Percentiles rank a stretch among this genome's conserved stretches.
Evolutionary conservation across 2,888 invertebrate species (phyloP).

Genomic region (Mesorhabditis belari): DNA sequence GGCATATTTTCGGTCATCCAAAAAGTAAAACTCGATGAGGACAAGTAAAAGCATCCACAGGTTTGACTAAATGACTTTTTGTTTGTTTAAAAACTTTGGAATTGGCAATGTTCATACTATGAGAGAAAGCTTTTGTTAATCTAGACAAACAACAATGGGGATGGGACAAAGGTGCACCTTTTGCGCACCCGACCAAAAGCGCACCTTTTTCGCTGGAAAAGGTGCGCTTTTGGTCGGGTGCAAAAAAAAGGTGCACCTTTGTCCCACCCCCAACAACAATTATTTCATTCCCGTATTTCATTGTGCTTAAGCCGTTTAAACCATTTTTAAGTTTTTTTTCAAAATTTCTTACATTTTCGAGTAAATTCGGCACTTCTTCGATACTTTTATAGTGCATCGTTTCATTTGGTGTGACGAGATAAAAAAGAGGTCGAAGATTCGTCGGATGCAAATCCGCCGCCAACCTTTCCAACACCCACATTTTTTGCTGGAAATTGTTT

Average conservation of each 20-base stretch:
- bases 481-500: background rate
- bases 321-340: too few species aligned
- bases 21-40: constrained; percentile 16
- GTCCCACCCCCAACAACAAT: too few species aligned
- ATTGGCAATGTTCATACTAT: constrained; percentile 26
- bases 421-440: constrained; percentile 30
- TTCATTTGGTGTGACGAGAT: constrained; percentile 39
- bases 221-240: too few species aligned
- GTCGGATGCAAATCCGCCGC: constrained; percentile 8
- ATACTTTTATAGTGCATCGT: constrained; percentile 10
- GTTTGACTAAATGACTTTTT: constrained; percentile 12
- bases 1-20: constrained; percentile 12
- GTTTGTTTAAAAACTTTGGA: background rate
- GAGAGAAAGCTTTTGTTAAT: too few species aligned
- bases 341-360: constrained; percentile 10
- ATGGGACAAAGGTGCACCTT: background rate
- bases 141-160: too few species aligned
- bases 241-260: too few species aligned
- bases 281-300: too few species aligned
- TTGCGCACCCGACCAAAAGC: too few species aligned
- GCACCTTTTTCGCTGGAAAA: too few species aligned
- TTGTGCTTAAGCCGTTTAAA: too few species aligned
- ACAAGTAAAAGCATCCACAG: constrained; percentile 22
- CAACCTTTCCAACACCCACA: background rate
- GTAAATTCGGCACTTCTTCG: constrained; percentile 19